Evolutionary conservation across 2,888 invertebrate species (phyloP).

Genomic region (Cosmorhoe ocellata): DNA sequence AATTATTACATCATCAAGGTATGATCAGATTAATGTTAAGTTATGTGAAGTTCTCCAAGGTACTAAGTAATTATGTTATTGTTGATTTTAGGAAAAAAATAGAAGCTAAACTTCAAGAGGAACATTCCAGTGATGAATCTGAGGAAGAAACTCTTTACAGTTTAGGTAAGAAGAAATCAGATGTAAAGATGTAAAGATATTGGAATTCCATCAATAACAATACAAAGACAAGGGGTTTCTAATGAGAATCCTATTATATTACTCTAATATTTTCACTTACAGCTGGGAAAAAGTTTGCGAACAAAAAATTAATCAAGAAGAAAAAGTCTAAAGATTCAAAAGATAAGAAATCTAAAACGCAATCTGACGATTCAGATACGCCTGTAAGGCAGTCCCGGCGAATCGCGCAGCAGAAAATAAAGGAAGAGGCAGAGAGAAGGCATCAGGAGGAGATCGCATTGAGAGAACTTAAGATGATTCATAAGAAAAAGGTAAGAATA

Average conservation of each 20-base stretch:
- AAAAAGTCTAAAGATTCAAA: slow-evolving; percentile 35
- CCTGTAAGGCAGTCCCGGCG: slow-evolving; percentile 91
- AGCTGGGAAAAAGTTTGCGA: slow-evolving; percentile 65
- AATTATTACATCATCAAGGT: slow-evolving; percentile 68
- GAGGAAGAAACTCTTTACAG: slow-evolving; percentile 75
- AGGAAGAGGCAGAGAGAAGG: slow-evolving; percentile 90
- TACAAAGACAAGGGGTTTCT: neutral
- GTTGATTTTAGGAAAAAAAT: slow-evolving; percentile 74
- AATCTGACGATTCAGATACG: slow-evolving; percentile 57
- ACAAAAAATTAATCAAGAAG: slow-evolving; percentile 62
- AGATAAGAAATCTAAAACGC: slow-evolving; percentile 41
- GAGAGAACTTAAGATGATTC: slow-evolving; percentile 85
- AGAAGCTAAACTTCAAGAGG: slow-evolving; percentile 78
- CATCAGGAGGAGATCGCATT: slow-evolving; percentile 89
- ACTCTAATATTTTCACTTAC: slow-evolving; percentile 2
- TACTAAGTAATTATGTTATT: neutral
- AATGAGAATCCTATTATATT: too few relatives aligned
- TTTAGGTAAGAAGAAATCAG: slow-evolving; percentile 54
- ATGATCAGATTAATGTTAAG: slow-evolving; percentile 21
- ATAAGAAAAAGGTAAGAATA: slow-evolving; percentile 75
- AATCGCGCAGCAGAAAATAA: slow-evolving; percentile 93
- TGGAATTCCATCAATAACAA: neutral
- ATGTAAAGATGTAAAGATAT: neutral
- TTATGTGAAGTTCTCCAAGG: neutral
- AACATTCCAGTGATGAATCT: slow-evolving; percentile 78